A percentile compares a stretch with the other conserved stretches of the same genome.
Evolutionary conservation across 2,888 invertebrate species (phyloP).

Genomic region (Diplazon laetatorius): DNA sequence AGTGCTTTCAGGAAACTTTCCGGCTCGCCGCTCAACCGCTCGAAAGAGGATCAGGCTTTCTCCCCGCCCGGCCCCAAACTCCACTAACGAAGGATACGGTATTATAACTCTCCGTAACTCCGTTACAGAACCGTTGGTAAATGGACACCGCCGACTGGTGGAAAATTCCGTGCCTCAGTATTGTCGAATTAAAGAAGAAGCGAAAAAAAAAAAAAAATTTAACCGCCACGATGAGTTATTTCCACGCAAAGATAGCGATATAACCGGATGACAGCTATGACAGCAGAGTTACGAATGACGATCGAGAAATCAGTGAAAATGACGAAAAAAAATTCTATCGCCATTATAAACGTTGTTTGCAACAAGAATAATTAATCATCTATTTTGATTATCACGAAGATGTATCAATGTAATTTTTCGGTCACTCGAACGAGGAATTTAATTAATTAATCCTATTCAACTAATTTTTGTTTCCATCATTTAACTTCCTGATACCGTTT

Average conservation of each 20-base stretch:
- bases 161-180: conserved; percentile 41
- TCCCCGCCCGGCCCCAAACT: conserved; percentile 47
- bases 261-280: background rate
- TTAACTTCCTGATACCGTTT: background rate
- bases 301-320: background rate
- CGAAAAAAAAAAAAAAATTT: conserved; percentile 6
- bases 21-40: conserved; percentile 59
- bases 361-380: no score
- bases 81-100: conserved; percentile 61
- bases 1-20: conserved; percentile 62
- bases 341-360: no score
- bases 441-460: no score
- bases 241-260: background rate
- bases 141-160: conserved; percentile 52
- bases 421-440: no score
- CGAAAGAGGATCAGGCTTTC: conserved; percentile 63
- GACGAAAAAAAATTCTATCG: no score
- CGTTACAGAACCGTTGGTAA: conserved; percentile 52
- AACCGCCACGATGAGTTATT: conserved; percentile 9
- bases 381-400: no score
- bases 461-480: no score
- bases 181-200: conserved; percentile 7
- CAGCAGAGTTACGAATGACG: background rate
- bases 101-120: conserved; percentile 58
- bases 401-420: no score